A percentile compares a stretch with the other conserved stretches of the same genome.
Conservation (phyloP, 2,888 invertebrate species). For the Parasteatoda lunata region DNA sequence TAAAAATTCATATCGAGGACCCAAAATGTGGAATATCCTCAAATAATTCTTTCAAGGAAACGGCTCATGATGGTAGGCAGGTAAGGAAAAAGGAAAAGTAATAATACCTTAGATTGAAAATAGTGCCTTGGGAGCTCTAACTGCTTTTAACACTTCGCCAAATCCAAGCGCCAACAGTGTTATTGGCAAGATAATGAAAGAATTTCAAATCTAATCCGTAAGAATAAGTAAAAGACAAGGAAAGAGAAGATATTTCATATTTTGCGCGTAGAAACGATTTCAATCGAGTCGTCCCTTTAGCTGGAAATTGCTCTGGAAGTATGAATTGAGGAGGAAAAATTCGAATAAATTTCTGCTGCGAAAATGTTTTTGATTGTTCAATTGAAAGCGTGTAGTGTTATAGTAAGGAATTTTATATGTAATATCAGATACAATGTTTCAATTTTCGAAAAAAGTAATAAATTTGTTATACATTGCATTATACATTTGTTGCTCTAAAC, state of each 20-base stretch:
- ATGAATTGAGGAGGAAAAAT: conserved; percentile 16
- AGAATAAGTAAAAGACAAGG: background rate
- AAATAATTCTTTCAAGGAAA: too few species aligned
- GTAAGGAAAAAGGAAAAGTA: background rate
- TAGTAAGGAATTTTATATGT: too few species aligned
- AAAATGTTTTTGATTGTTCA: too few species aligned
- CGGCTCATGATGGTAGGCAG: background rate
- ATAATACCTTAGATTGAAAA: background rate
- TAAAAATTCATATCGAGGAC: too few species aligned
- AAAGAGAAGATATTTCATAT: conserved; percentile 37
- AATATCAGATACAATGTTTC: too few species aligned
- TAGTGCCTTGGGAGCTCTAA: background rate
- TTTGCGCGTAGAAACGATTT: conserved; percentile 49
- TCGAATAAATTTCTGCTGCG: too few species aligned
- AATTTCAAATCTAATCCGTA: conserved; percentile 45
- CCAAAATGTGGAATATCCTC: too few species aligned
- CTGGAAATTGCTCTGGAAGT: conserved; percentile 1
- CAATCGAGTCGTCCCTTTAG: conserved; percentile 19
- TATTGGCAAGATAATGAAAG: conserved; percentile 33
- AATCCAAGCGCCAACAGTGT: conserved; percentile 6
- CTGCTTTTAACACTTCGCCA: conserved; percentile 46
- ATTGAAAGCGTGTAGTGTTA: too few species aligned
- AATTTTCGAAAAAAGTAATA: too few species aligned
- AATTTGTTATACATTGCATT: too few species aligned
- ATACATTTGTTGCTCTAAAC: too few species aligned